Evolutionary conservation across 2,113 vertebrate genomes (phyloP).

Genomic region (Theristicus caerulescens): DNA sequence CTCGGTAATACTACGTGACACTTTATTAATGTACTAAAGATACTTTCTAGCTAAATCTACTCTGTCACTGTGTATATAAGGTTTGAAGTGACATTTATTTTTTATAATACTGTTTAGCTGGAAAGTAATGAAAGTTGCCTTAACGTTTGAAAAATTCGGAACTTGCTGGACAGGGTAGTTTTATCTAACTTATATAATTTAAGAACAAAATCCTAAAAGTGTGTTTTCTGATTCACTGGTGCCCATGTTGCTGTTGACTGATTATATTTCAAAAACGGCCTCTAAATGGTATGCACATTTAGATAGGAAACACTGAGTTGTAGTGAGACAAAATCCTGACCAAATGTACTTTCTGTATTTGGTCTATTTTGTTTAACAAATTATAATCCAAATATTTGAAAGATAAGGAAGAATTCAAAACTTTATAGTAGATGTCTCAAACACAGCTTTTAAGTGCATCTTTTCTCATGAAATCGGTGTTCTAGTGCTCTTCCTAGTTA

Average conservation of each 20-base stretch:
- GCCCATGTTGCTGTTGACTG: conserved; percentile 64
- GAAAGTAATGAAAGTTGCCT: conserved; percentile 81
- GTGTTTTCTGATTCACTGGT: conserved; percentile 71
- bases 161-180: conserved; percentile 80
- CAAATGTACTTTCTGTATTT: conserved; percentile 59
- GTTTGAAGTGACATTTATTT: conserved; percentile 87
- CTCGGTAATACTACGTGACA: conserved; percentile 75
- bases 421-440: conserved; percentile 15
- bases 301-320: conserved; percentile 44
- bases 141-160: conserved; percentile 81
- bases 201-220: conserved; percentile 48
- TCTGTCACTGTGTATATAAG: conserved; percentile 83
- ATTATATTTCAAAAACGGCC: conserved; percentile 57
- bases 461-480: conserved; percentile 36
- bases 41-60: conserved; percentile 74
- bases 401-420: conserved; percentile 28
- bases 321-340: conserved; percentile 62
- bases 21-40: conserved; percentile 83
- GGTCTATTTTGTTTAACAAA: neutral
- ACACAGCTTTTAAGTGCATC: conserved; percentile 21
- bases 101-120: conserved; percentile 82
- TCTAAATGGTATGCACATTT: conserved; percentile 68
- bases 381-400: conserved; percentile 50
- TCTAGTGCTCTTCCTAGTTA: conserved; percentile 39
- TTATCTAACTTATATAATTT: conserved; percentile 72